Evolutionary conservation across 30 jellyfish, hydroid and myxozoan genomes (phyloP), one percentile per base, ranked within the genome.

Genomic region (Aurelia aurita complex sp. Pacific): DNA sequence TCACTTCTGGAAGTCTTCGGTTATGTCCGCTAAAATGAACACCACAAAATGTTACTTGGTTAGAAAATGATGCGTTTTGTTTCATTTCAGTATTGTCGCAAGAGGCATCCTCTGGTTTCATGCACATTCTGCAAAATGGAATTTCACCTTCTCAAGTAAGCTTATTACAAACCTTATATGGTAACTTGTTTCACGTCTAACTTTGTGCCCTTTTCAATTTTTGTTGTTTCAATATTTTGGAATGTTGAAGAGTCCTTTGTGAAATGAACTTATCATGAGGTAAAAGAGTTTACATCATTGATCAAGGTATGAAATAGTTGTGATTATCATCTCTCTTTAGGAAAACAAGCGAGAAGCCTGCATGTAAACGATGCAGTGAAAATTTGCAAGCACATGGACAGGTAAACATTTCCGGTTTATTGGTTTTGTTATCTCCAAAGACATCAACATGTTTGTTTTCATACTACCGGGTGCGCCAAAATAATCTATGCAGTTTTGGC

Each of bases 101-200:
- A 62, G 66, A 92, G 74, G 66, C 91, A 86, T 59, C 98, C 98
- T 8, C 76, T 81, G 60, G 95, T 88, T 10, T 70, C 91, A 12
- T 92, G 98, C 42, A 9, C 89, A 18, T 88, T 79, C 59, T 92
- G 98, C 92, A 81, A 92, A 65, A 40, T 87, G 64, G 98, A 92
- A 69, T 92, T 86, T 67, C 97, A 92, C 73, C 79, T 86, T 12
- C 43, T 92, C 36, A 92, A 78, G 98, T 92, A 63, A 81, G 98
- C 76, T 23, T 64, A 46, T 46, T 46, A 6, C 5, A 38, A 38
- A 2, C 5, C 50, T 38, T 38, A 38, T 23, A 23, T 23, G 29
- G 29, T 23, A 23, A 23, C 29, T 23, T 23, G 29, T 23, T 23
- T 23, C 29, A 23, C 29, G 29, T 23, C 29, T 23, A 23, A 23